phyloP scores from a whole-genome alignment of 2,888 invertebrate species.

The Nesidiocoris tenuis region DNA sequence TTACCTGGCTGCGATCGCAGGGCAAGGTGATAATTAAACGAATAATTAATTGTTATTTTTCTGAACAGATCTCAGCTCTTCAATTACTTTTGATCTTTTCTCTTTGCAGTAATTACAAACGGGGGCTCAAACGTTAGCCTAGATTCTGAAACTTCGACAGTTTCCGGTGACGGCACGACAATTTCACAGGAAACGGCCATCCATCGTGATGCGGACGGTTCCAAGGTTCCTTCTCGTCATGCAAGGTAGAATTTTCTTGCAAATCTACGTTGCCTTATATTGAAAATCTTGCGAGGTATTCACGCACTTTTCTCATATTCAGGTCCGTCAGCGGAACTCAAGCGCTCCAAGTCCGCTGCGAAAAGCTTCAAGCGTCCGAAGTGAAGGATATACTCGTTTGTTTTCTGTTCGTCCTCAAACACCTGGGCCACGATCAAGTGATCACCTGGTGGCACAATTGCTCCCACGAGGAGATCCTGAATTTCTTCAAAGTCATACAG shows the following conservation, averaged over 20 bases:
- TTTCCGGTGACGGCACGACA: constrained; percentile 64
- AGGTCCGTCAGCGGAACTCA: constrained; percentile 62
- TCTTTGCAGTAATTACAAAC: constrained; percentile 62
- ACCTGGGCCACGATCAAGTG: constrained; percentile 83
- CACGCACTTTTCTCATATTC: constrained; percentile 48
- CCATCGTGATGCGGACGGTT: constrained; percentile 55
- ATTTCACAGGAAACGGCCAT: constrained; percentile 64
- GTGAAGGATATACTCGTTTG: constrained; percentile 84
- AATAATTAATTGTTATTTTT: too few species aligned
- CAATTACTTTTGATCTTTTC: too few species aligned
- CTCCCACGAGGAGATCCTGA: constrained; percentile 74
- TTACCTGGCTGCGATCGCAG: constrained; percentile 71
- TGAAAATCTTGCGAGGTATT: not conserved
- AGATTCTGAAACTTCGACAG: constrained; percentile 70
- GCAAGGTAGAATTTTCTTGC: constrained; percentile 50
- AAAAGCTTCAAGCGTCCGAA: constrained; percentile 74
- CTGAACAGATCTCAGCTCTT: too few species aligned
- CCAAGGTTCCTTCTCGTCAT: constrained; percentile 49
- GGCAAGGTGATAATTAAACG: constrained; percentile 64
- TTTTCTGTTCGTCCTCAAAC: constrained; percentile 87
- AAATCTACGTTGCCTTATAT: not conserved
- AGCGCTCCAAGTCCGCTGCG: constrained; percentile 58
- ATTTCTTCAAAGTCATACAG: constrained; percentile 84
- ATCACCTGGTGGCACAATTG: constrained; percentile 90
- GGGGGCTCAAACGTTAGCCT: constrained; percentile 73